Conservation (phyloP, 2,797 vertebrate genomes). For the Spinibarbus caldwelli region DNA sequence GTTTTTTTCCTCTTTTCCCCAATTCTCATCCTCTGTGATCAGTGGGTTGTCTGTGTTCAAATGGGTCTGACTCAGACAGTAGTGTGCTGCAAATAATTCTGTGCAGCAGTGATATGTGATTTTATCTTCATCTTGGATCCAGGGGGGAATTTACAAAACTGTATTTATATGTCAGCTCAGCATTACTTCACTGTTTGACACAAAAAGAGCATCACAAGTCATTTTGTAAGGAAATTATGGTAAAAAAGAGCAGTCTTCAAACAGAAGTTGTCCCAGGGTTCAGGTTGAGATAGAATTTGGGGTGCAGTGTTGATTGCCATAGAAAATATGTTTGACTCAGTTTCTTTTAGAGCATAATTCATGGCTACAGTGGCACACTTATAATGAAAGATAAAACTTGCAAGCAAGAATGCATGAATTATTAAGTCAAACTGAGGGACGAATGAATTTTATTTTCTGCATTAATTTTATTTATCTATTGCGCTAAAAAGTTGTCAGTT, state of each 20-base stretch:
- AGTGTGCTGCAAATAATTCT: constrained; percentile 48
- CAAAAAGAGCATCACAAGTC: not conserved
- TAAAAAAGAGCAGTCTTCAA: not conserved
- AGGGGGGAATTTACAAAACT: constrained; percentile 14
- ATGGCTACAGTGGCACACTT: not conserved
- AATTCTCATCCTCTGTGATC: constrained; percentile 44
- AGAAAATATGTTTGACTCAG: not conserved
- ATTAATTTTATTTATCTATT: not conserved
- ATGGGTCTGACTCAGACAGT: constrained; percentile 40
- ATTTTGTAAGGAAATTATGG: not conserved
- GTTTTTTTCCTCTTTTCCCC: not conserved
- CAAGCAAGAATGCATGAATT: not conserved
- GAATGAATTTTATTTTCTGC: not conserved
- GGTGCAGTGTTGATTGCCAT: not conserved
- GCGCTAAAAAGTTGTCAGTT: not conserved
- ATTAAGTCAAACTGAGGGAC: no score
- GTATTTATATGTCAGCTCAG: constrained; percentile 32
- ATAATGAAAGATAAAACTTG: not conserved
- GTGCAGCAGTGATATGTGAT: constrained; percentile 19
- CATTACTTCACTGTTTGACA: not conserved
- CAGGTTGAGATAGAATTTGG: not conserved
- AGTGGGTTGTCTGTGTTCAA: constrained; percentile 43
- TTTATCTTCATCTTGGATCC: constrained; percentile 31
- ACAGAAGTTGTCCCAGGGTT: not conserved
- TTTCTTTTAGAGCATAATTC: not conserved